Conservation (phyloP, 2,888 invertebrate genomes). For the Drosophila atripex region DNA sequence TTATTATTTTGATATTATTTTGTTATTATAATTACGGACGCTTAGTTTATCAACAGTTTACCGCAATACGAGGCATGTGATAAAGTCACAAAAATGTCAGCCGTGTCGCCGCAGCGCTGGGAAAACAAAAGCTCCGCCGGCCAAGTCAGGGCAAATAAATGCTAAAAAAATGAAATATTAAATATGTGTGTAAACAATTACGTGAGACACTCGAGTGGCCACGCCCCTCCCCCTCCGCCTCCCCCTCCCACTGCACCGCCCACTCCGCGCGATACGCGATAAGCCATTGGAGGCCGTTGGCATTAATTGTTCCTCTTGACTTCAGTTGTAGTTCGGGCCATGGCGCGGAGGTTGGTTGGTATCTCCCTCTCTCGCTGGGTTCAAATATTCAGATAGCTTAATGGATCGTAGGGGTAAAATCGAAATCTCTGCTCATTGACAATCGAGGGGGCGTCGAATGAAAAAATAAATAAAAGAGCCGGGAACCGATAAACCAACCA, state of each 20-base stretch:
- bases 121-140: slow-evolving; percentile 70
- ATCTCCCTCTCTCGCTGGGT: slow-evolving; percentile 12
- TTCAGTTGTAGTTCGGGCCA: slow-evolving; percentile 39
- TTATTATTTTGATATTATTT: slow-evolving; percentile 33
- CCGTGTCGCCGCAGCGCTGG: slow-evolving; percentile 68
- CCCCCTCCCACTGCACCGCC: background rate
- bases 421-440: slow-evolving; percentile 11
- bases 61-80: slow-evolving; percentile 78
- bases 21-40: slow-evolving; percentile 30
- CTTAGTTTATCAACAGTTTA: slow-evolving; percentile 50
- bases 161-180: slow-evolving; percentile 39
- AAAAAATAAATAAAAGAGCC: slow-evolving; percentile 3
- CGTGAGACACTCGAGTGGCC: slow-evolving; percentile 62
- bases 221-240: slow-evolving; percentile 2
- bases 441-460: slow-evolving; percentile 32
- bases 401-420: slow-evolving; percentile 13
- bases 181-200: slow-evolving; percentile 76
- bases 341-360: slow-evolving; percentile 31
- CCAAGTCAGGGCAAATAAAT: slow-evolving; percentile 69
- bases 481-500: slow-evolving; percentile 26
- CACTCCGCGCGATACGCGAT: slow-evolving; percentile 37
- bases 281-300: slow-evolving; percentile 51
- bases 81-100: slow-evolving; percentile 79
- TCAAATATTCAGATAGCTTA: background rate
- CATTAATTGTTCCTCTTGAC: slow-evolving; percentile 36